Conservation (phyloP, 1,140 invertebrate species). For the Penaeus vannamei region DNA sequence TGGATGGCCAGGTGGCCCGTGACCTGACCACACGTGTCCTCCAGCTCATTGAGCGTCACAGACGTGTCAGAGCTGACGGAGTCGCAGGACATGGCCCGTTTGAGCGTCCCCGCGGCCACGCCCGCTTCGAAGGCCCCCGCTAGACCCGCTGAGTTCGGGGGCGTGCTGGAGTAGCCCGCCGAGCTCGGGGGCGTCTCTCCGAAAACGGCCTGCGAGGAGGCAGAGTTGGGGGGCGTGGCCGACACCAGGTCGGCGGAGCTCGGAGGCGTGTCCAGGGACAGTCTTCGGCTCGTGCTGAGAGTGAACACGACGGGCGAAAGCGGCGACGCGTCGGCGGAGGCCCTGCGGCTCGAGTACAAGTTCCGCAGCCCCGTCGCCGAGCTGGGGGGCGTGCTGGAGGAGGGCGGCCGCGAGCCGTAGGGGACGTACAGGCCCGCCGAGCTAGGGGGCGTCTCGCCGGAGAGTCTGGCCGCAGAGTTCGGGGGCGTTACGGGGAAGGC, state of each 20-base stretch:
- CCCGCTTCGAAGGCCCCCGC: conserved; percentile 69
- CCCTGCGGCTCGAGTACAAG: neutral
- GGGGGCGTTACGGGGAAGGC: conserved; percentile 37
- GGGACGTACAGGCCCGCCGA: conserved; percentile 51
- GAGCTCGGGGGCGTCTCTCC: conserved; percentile 57
- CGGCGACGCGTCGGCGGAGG: conserved; percentile 36
- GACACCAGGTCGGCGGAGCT: conserved; percentile 54
- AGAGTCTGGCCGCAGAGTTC: conserved; percentile 35
- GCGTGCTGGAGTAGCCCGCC: conserved; percentile 67
- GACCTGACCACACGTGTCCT: conserved; percentile 76
- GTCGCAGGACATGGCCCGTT: conserved; percentile 84
- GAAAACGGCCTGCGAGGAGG: conserved; percentile 50
- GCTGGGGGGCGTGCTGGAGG: conserved; percentile 42
- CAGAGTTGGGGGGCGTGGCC: conserved; percentile 61
- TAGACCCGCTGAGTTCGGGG: conserved; percentile 69
- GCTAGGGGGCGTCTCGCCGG: conserved; percentile 57
- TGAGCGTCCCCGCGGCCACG: conserved; percentile 69
- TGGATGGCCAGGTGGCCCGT: conserved; percentile 84
- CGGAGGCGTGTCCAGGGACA: conserved; percentile 64
- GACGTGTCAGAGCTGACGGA: conserved; percentile 88
- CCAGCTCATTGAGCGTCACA: conserved; percentile 80
- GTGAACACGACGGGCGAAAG: conserved; percentile 33
- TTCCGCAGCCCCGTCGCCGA: conserved; percentile 18
- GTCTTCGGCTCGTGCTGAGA: conserved; percentile 39
- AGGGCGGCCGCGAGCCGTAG: conserved; percentile 4